These are phyloP conservation scores for Pogonocichla stellata DNA, from an alignment of 2,113 vertebrate species.

Conservation along the genomic window DNA sequence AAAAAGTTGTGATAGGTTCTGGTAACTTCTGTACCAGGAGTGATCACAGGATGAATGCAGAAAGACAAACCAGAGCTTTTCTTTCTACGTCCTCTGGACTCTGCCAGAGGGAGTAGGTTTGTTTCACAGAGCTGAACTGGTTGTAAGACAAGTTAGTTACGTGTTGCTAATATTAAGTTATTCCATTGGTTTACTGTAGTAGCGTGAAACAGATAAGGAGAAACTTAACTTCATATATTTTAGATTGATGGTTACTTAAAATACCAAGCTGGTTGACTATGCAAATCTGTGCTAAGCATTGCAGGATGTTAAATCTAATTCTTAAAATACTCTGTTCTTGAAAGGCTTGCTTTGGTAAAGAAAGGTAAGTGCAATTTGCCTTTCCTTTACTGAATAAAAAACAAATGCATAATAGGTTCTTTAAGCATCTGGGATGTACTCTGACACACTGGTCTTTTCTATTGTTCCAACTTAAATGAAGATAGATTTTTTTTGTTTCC, in stretches of 20 bases:
- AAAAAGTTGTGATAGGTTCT: background rate
- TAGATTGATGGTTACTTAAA: background rate
- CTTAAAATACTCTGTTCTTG: conserved; percentile 35
- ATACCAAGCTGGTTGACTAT: background rate
- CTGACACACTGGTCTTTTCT: background rate
- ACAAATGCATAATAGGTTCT: background rate
- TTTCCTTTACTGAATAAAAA: conserved; percentile 32
- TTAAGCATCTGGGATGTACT: background rate
- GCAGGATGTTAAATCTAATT: conserved; percentile 15
- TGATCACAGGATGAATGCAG: background rate
- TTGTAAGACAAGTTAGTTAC: background rate
- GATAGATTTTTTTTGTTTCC: too few species aligned
- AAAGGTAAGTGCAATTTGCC: conserved; percentile 37
- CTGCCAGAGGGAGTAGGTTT: background rate
- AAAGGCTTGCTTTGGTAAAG: conserved; percentile 53
- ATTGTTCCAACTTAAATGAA: background rate
- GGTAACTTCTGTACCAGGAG: background rate
- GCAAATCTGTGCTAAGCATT: background rate
- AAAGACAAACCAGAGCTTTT: background rate
- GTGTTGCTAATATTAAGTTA: background rate
- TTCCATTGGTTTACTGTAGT: background rate
- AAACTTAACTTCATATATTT: background rate
- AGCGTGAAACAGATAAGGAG: background rate
- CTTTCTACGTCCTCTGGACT: background rate
- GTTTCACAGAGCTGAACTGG: background rate